Percentiles rank a stretch among this genome's conserved stretches.
Conservation (phyloP, 2,888 invertebrate genomes). For the Diaprepes abbreviatus region DNA sequence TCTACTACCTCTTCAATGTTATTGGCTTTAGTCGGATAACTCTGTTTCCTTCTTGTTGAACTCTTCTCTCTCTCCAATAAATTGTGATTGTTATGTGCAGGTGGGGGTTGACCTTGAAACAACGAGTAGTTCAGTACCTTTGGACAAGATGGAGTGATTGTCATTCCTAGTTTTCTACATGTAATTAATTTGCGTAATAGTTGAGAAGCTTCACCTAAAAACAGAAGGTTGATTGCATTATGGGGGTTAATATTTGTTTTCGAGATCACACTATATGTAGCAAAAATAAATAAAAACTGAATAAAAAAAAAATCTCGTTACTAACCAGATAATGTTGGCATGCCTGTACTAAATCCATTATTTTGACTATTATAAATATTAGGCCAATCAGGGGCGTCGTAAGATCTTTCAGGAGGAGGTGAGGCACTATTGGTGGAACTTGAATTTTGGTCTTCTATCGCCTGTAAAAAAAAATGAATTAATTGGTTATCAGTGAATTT, state of each 20-base stretch:
- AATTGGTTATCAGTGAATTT: no score
- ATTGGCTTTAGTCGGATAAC: conserved; percentile 80
- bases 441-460: conserved; percentile 65
- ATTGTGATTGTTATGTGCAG: conserved; percentile 34
- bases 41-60: conserved; percentile 84
- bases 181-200: conserved; percentile 82
- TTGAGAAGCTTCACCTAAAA: conserved; percentile 81
- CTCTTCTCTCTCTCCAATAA: conserved; percentile 58
- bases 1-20: conserved; percentile 52
- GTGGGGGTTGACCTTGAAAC: conserved; percentile 47
- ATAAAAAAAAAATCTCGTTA: not conserved
- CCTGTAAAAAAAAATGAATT: conserved; percentile 55
- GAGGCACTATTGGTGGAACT: conserved; percentile 64
- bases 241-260: no score
- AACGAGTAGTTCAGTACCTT: conserved; percentile 58
- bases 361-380: conserved; percentile 29
- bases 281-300: conserved; percentile 69
- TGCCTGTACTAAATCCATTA: conserved; percentile 39
- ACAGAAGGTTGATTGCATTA: no score
- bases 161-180: conserved; percentile 79
- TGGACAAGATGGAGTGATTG: conserved; percentile 71
- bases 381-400: conserved; percentile 67
- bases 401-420: conserved; percentile 60
- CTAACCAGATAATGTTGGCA: conserved; percentile 42
- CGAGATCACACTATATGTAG: no score